Evolutionary conservation across 2,797 vertebrate genomes (phyloP), one percentile per base, ranked within the genome.

Genomic region (Sebastes umbrosus): DNA sequence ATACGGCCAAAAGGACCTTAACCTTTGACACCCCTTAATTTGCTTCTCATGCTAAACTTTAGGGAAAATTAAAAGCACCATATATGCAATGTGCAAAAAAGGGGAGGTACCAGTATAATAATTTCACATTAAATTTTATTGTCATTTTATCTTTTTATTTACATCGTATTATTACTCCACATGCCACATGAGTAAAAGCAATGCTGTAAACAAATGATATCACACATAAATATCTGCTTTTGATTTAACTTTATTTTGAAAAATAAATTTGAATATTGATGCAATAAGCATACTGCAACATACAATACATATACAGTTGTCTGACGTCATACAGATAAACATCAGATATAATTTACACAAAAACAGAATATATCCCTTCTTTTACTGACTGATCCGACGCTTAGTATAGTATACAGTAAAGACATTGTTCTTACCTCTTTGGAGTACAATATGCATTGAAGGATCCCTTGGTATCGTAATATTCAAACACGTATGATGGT

Each of bases 241-340:
- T 57, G 18, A 79, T 43, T 64, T 39, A 73, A 65, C 60, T 93
- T 92, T 94, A 93, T 93, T 94, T 90, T 93, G 43, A 91, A 93
- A 95, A 95, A 95, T 93, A 93, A 77, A 77, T 86, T 86, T 92
- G 82, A 88, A 90, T 87, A 89, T 43, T 58, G 86, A 92, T 91
- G 79, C 85, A 88, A 88, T 90, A 90, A 88, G 78, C 85, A 90
- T 82, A 89, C 43, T 83, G 71, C 62, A 88, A 91, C 85, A 80
- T 88, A 82, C 29, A 73, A 62, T 80, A 88, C 65, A 87, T 66
- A 84, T 69, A 90, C 60, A 73, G 64, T 20, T 72, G 57, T 66
- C 62, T 79, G 77, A 79, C 25, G 27, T 84, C 77, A 75, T 24
- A n/a, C 57, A 78, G 10, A 82, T 55, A 64, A 77, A 77, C 84